Base-by-base conservation (phyloP, 2,113 vertebrate species). In the Notechis scutatus region DNA sequence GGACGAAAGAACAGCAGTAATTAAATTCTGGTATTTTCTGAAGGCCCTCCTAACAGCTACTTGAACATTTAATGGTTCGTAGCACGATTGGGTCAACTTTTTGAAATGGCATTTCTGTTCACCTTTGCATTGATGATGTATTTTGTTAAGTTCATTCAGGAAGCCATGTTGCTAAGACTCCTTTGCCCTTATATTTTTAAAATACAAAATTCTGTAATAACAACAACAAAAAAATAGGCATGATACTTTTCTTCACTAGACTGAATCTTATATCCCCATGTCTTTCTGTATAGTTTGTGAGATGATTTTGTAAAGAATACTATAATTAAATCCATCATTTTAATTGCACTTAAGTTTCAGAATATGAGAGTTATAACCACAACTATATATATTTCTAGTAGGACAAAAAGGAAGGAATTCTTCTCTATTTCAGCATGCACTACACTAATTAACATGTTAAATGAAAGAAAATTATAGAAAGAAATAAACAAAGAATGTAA, bases 11-110 rank as follows among this genome's bases (percentile, higher is more conserved):
- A 91, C 85, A 89, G 45, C 39, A 86, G n/a, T 90, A 92, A 93
- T 93, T 93, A 92, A 86, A 92, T 89, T 85, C 74, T 86, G 87
- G 34, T 89, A 90, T 89, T 93, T 93, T 47, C 87, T 61, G 69
- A 11, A 86, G 89, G 90, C n/a, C 87, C 90, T 91, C 14, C 29
- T 89, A 92, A 92, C 34, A 85, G 45, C 54, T 89, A 4, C 55
- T 85, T 93, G 87, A 85, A 45, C 64, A 54, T 91, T 89, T 89
- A 85, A 64, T 87, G 59, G 18, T 45, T 89, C 87, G 24, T 55
- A 85, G 90, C 45, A 45, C 11, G 87, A 90, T 86, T 34, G 47
- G 42, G 69, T 89, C 87, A 86, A 15, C n/a, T 64, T 90, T 92
- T 88, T 61, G 61, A 89, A 89, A 89, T 92, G 87, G n/a, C 56